Base-by-base conservation (phyloP, 2,888 invertebrate genomes). In the Oxystoma pomonae region DNA sequence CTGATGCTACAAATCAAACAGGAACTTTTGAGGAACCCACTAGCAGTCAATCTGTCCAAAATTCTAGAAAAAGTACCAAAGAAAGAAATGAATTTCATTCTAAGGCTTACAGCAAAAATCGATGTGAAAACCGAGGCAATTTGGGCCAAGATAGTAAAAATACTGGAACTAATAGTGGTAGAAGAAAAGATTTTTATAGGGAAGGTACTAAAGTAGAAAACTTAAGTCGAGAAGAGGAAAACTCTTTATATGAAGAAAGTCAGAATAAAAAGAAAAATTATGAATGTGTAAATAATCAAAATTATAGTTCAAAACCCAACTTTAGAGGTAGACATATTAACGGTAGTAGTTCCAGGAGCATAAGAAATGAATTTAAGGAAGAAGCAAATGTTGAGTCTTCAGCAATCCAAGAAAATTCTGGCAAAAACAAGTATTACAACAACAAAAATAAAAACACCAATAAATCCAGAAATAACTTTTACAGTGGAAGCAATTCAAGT, bases 201-300 rank as follows among this genome's bases (percentile, higher is more conserved):
- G 68, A 63, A 59, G 66, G 60, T 55, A 65, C 55, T 52, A 64
- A n/a, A n/a, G n/a, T n/a, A n/a, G 58, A 60, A 50, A 68, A 63
- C 20, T 59, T 61, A 9, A 21, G 57, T 17, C 59, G 60, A 22
- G 64, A 66, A 35, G 64, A 67, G 49, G 57, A 61, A 62, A 12
- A 20, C 20, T 67, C 67, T 65, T 70, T 69, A 55, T 69, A 67
- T 62, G 72, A 71, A 18, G 62, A 70, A 59, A 69, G 65, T 20
- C 69, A 69, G 58, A 69, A 62, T 53, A 65, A 64, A 49, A 62
- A 63, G 35, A 68, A 64, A 60, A 55, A 35, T 57, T 60, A 65
- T 53, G 16, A 16, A 53, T 9, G 53, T 35, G 3, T 12, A 7
- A 35, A 12, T 35, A 35, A 3, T 12, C 3, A 35, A 35, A 35